Conservation (phyloP, 2,888 invertebrate species). For the Drosophila prostipennis region DNA sequence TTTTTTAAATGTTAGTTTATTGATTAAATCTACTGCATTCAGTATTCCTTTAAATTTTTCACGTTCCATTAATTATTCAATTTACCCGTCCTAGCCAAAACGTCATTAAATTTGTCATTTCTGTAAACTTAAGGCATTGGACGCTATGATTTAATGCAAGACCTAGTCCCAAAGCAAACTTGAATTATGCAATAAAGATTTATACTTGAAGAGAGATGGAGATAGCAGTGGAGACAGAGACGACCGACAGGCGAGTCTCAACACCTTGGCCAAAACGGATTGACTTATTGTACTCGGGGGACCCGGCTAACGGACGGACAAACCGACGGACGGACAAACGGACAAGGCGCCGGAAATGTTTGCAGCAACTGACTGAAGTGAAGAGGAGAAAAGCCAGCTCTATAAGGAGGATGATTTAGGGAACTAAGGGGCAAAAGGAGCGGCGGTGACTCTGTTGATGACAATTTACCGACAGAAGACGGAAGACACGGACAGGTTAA, state of each 20-base stretch:
- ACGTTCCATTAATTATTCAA: slow-evolving; percentile 7
- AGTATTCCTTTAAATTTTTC: not conserved
- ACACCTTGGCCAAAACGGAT: slow-evolving; percentile 51
- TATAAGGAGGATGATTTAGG: slow-evolving; percentile 1
- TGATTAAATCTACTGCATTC: too few relatives aligned
- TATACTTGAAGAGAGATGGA: slow-evolving; percentile 15
- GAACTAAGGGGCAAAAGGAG: slow-evolving; percentile 7
- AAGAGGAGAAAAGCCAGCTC: slow-evolving; percentile 11
- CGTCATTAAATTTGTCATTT: slow-evolving; percentile 3
- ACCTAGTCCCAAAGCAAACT: slow-evolving; percentile 19
- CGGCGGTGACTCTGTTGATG: slow-evolving; percentile 10
- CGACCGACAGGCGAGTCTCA: slow-evolving; percentile 27
- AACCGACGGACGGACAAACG: slow-evolving; percentile 26
- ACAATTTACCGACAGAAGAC: slow-evolving; percentile 23
- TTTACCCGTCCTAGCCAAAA: slow-evolving; percentile 3
- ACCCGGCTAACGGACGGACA: slow-evolving; percentile 21
- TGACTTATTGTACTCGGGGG: slow-evolving; percentile 44
- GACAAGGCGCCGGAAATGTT: slow-evolving; percentile 45
- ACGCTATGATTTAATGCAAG: slow-evolving; percentile 14
- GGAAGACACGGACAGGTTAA: slow-evolving; percentile 40
- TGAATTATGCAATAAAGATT: slow-evolving; percentile 35
- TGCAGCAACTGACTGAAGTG: slow-evolving; percentile 16
- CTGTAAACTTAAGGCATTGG: not conserved
- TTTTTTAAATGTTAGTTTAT: too few relatives aligned
- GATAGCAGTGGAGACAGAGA: slow-evolving; percentile 30